Evolutionary conservation across 2,113 vertebrate genomes (phyloP), one percentile per base, ranked within the genome.

Genomic region (Gobius niger): DNA sequence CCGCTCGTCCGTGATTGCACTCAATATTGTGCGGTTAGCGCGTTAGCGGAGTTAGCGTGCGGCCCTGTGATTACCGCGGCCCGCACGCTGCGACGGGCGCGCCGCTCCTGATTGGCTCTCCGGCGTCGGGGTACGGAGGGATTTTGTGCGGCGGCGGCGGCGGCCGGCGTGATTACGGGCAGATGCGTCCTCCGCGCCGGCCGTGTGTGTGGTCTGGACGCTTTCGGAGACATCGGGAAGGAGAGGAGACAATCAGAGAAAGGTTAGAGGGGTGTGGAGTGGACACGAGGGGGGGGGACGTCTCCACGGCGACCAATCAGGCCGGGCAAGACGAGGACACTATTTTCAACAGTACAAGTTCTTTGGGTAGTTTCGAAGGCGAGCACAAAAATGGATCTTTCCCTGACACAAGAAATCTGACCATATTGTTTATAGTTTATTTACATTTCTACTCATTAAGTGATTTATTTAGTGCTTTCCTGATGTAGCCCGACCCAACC

Each of bases 1-100:
- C 61, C 68, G 61, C 14, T 6, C 75, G 67, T 79, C 15, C 75
- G 71, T 90, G 90, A 91, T 89, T 91, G 87, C 82, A 76, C 75
- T 87, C 80, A 50, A 70, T 85, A 63, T 75, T 65, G 52, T 76
- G 67, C 82, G 79, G 73, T 88, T 81, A 86, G 84, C 0, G 42
- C 42, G 69, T 65, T 75, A 12, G 15, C 1, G 13, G 24, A 34
- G 24, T 34, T 34, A 34, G 24, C 24, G 24, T 34, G 47, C 77
- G 56, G 84, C 40, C 52, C 61, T 4, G 78, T 89, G 84, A 89
- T 88, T 86, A 86, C 77, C 64, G 24, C 5, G 47, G 9, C 42
- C 57, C 24, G 66, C 84, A 76, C 7, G 60, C 84, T 86, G 88
- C 87, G 68, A 72, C 59, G 8, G 57, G 63, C 84, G 77, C 77